These are phyloP conservation scores for Stratiomys singularior DNA, from an alignment of 2,888 invertebrate genomes.

Conservation along the genomic window DNA sequence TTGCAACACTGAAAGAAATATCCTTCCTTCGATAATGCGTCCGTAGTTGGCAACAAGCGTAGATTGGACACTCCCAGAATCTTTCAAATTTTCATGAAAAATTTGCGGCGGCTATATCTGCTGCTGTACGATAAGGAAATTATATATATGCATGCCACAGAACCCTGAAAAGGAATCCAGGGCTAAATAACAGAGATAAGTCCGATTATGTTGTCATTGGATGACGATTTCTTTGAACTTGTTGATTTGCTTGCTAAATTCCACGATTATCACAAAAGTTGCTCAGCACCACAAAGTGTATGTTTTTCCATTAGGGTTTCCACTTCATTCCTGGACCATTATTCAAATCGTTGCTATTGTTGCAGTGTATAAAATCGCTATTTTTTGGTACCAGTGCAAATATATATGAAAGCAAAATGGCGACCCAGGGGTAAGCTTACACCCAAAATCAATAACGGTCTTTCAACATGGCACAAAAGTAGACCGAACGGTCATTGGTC, in stretches of 20 bases:
- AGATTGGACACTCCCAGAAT: constrained; percentile 25
- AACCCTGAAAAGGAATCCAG: too few species aligned
- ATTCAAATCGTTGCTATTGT: not conserved
- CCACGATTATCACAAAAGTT: not conserved
- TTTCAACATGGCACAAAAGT: constrained; percentile 39
- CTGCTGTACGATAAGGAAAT: constrained; percentile 13
- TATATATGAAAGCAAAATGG: constrained; percentile 30
- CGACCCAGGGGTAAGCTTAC: constrained; percentile 32
- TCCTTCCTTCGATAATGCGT: not conserved
- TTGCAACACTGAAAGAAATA: too few species aligned
- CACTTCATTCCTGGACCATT: not conserved
- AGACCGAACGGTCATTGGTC: constrained; percentile 28
- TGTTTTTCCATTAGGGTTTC: not conserved
- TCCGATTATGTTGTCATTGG: constrained; percentile 1
- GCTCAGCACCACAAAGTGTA: not conserved
- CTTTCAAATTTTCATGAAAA: not conserved
- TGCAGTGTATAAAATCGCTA: constrained; percentile 5
- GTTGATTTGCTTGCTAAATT: constrained; percentile 16
- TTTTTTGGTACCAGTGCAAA: not conserved
- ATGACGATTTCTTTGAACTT: constrained; percentile 9
- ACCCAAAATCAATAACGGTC: constrained; percentile 44
- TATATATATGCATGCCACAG: not conserved
- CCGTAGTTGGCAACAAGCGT: not conserved
- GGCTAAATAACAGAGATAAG: not conserved
- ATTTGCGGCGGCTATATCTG: not conserved